Percentiles rank a stretch among this genome's conserved stretches.
These are phyloP conservation scores for Ladona fulva DNA, from an alignment of 1,140 invertebrate genomes.

Conservation along the genomic window DNA sequence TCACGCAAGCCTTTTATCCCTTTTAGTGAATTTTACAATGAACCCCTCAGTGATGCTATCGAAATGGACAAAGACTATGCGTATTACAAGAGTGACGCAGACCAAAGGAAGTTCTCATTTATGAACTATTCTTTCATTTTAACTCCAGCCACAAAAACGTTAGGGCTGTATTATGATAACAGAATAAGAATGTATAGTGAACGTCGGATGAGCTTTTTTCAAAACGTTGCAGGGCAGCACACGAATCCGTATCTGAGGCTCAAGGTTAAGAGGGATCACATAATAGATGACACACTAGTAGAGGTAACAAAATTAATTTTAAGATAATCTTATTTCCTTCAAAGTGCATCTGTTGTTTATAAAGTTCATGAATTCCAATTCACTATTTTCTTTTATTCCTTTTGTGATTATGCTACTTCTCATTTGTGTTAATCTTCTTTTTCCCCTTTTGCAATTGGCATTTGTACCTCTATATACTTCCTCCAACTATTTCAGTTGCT, in stretches of 20 bases:
- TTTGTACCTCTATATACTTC: too few species aligned
- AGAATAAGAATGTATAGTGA: slow-evolving; percentile 92
- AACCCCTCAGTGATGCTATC: slow-evolving; percentile 80
- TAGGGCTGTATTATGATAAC: slow-evolving; percentile 88
- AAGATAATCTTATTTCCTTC: slow-evolving; percentile 41
- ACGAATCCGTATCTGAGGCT: slow-evolving; percentile 79
- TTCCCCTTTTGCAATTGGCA: too few species aligned
- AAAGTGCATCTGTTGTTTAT: too few species aligned
- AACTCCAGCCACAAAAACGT: slow-evolving; percentile 83
- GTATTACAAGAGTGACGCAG: slow-evolving; percentile 63
- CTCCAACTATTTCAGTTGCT: too few species aligned
- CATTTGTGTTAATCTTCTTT: too few species aligned
- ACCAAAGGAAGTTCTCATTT: slow-evolving; percentile 75
- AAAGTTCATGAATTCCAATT: too few species aligned
- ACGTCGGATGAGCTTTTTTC: slow-evolving; percentile 68
- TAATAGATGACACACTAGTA: slow-evolving; percentile 86
- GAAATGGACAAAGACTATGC: slow-evolving; percentile 91
- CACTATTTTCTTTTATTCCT: too few species aligned
- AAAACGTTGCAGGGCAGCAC: slow-evolving; percentile 66
- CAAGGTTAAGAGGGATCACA: slow-evolving; percentile 67
- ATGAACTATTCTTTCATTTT: slow-evolving; percentile 85
- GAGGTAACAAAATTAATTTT: slow-evolving; percentile 48
- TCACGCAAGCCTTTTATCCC: slow-evolving; percentile 71
- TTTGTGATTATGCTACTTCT: too few species aligned
- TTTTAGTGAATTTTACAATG: slow-evolving; percentile 88